Evolutionary conservation across 2,797 vertebrate species (phyloP).

Genomic region (Crotalus adamanteus): DNA sequence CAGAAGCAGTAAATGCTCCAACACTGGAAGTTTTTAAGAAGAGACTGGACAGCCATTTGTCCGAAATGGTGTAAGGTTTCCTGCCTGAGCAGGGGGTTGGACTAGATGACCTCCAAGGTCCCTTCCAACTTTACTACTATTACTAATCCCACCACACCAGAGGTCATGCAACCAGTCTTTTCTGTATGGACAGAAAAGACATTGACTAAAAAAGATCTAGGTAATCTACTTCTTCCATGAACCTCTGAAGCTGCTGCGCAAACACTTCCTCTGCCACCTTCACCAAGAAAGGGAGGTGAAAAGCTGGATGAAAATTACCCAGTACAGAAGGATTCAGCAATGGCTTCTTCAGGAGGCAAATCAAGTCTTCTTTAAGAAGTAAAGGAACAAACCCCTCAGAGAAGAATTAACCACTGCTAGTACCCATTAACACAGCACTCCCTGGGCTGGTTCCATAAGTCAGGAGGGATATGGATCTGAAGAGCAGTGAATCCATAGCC

Average conservation of each 20-base stretch:
- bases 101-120: no score
- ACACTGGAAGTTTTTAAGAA: no score
- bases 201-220: no score
- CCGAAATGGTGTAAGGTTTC: no score
- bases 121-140: no score
- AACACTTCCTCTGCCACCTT: not conserved
- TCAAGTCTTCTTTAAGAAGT: not conserved
- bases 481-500: not conserved
- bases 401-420: no score
- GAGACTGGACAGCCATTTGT: no score
- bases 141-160: not conserved
- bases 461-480: not conserved
- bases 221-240: not conserved
- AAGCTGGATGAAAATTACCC: not conserved
- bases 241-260: not conserved
- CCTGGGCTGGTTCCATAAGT: not conserved
- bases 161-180: no score
- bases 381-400: not conserved
- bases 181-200: no score
- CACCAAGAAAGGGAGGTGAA: not conserved
- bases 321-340: not conserved
- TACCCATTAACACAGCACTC: not conserved
- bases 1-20: no score
- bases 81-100: no score
- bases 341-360: not conserved